Percentiles rank a stretch among this genome's conserved stretches.
phyloP scores from a whole-genome alignment of 2,113 vertebrate species.

The Ptyas mucosa region DNA sequence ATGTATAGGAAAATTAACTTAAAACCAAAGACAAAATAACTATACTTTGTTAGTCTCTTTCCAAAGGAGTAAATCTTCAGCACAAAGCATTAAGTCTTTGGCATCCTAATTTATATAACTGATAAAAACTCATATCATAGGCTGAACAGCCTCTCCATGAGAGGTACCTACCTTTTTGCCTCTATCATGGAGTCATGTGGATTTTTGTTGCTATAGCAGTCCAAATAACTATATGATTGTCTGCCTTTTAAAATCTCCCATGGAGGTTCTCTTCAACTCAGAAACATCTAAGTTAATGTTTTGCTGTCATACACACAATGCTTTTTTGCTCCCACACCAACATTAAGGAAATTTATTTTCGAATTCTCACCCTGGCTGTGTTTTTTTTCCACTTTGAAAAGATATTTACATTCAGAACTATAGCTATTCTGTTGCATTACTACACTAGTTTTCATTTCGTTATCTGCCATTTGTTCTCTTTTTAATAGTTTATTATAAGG shows the following conservation, averaged over 20 bases:
- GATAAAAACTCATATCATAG: background rate
- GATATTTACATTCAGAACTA: background rate
- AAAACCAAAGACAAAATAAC: slow-evolving; percentile 19
- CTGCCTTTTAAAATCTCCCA: background rate
- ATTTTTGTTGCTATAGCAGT: background rate
- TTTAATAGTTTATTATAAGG: background rate
- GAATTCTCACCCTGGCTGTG: background rate
- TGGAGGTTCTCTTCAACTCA: background rate
- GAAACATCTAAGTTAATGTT: background rate
- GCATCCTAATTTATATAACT: background rate
- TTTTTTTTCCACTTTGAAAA: background rate
- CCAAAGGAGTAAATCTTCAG: slow-evolving; percentile 5
- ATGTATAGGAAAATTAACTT: slow-evolving; percentile 20
- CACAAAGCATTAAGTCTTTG: background rate
- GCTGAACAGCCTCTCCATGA: background rate
- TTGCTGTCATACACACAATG: background rate
- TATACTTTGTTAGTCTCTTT: background rate
- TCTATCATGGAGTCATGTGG: background rate
- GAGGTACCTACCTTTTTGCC: background rate
- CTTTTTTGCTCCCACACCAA: no score
- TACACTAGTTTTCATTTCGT: background rate
- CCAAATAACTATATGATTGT: background rate
- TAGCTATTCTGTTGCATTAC: background rate
- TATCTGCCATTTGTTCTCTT: background rate
- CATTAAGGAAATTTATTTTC: background rate